These are phyloP conservation scores for Agonopterix heracliana DNA, from an alignment of 2,888 invertebrate species.

Conservation along the genomic window DNA sequence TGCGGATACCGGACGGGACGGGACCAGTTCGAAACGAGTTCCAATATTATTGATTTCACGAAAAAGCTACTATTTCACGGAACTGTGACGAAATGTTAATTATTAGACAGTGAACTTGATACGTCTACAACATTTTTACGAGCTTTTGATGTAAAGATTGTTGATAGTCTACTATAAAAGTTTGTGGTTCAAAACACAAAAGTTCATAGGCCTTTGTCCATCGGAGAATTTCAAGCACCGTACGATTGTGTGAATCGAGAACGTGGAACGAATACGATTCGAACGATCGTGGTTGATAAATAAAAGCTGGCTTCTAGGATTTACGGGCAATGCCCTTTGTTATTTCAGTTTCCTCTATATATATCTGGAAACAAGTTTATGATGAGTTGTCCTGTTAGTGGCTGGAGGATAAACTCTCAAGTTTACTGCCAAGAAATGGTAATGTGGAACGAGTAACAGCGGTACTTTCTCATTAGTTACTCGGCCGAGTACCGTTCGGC, in stretches of 20 bases:
- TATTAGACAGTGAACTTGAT: background rate
- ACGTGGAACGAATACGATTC: constrained; percentile 65
- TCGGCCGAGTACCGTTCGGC: constrained; percentile 41
- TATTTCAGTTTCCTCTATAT: constrained; percentile 13
- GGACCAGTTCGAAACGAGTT: constrained; percentile 49
- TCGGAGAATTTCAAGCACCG: constrained; percentile 55
- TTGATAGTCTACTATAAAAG: constrained; percentile 2
- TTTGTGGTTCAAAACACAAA: constrained; percentile 35
- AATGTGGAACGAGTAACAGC: constrained; percentile 46
- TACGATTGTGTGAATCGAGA: constrained; percentile 67
- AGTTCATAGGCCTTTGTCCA: constrained; percentile 42
- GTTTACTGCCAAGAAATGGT: constrained; percentile 23
- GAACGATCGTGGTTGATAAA: constrained; percentile 54
- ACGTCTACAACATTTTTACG: background rate
- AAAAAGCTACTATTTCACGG: constrained; percentile 28
- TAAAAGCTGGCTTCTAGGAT: constrained; percentile 34
- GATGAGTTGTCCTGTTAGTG: constrained; percentile 6
- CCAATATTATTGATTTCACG: constrained; percentile 26
- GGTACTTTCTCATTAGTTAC: constrained; percentile 57
- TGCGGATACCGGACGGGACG: constrained; percentile 11
- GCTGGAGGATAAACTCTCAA: constrained; percentile 9
- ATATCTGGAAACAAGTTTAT: constrained; percentile 1
- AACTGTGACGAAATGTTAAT: constrained; percentile 10
- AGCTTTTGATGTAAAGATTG: background rate
- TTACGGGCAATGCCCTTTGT: constrained; percentile 52